A percentile compares a stretch with the other conserved stretches of the same genome.
These are phyloP conservation scores for Epinephelus lanceolatus DNA, from an alignment of 2,113 vertebrate species.

Conservation along the genomic window DNA sequence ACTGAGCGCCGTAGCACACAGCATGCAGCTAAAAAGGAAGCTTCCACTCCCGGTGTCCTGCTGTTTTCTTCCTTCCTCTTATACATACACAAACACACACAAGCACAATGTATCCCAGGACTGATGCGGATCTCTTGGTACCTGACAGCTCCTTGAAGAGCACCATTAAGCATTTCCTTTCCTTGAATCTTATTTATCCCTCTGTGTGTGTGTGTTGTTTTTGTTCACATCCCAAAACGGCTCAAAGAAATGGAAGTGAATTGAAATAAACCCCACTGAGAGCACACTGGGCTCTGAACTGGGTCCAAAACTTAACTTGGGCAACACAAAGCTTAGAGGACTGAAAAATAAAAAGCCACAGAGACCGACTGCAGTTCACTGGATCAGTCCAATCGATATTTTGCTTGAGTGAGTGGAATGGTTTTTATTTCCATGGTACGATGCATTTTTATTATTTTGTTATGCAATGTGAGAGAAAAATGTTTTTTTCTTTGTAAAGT, in stretches of 20 bases:
- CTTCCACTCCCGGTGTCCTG: conserved; percentile 51
- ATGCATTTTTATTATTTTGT: conserved; percentile 49
- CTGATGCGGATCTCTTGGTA: conserved; percentile 42
- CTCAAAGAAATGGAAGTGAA: conserved; percentile 47
- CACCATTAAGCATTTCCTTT: conserved; percentile 50
- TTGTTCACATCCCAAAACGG: conserved; percentile 27
- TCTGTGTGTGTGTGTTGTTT: conserved; percentile 13
- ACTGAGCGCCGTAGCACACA: conserved; percentile 31
- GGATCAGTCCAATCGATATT: conserved; percentile 36
- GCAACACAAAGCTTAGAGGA: conserved; percentile 23
- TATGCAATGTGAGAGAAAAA: conserved; percentile 53
- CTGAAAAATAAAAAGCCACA: conserved; percentile 47
- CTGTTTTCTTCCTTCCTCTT: conserved; percentile 60
- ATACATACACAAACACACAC: conserved; percentile 31
- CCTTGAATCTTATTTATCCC: conserved; percentile 44
- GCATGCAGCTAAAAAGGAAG: conserved; percentile 57
- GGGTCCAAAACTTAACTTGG: conserved; percentile 39
- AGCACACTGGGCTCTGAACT: conserved; percentile 34
- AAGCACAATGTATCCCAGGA: conserved; percentile 42
- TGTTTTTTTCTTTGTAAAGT: conserved; percentile 51
- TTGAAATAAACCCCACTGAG: conserved; percentile 29
- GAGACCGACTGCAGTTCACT: conserved; percentile 53
- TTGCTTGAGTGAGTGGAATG: conserved; percentile 43
- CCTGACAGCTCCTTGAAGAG: conserved; percentile 42
- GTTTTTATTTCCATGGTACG: conserved; percentile 20